These are phyloP conservation scores for Thrips palmi DNA, from an alignment of 1,140 invertebrate genomes.

Conservation along the genomic window DNA sequence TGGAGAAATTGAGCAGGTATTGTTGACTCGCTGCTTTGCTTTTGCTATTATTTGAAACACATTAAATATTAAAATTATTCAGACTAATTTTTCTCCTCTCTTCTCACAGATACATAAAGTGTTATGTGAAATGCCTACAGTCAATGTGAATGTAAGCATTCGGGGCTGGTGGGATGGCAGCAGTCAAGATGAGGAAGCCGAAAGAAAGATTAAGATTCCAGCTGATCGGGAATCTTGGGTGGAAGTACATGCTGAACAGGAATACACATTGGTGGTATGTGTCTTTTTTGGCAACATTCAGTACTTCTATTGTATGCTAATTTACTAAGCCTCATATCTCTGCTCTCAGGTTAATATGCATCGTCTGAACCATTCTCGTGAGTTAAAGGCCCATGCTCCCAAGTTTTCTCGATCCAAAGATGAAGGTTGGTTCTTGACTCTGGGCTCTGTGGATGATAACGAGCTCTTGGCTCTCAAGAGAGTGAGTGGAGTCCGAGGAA, in stretches of 20 bases:
- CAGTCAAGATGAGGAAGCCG: slow-evolving; percentile 21
- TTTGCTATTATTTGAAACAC: slow-evolving; percentile 5
- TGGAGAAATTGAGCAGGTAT: slow-evolving; percentile 19
- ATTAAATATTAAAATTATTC: slow-evolving; percentile 2
- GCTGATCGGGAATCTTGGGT: slow-evolving; percentile 28
- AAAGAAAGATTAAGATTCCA: slow-evolving; percentile 17
- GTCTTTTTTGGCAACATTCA: too few species aligned
- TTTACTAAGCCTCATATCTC: too few species aligned
- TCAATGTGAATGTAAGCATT: slow-evolving; percentile 33
- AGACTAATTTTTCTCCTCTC: slow-evolving; percentile 1
- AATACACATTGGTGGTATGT: slow-evolving; percentile 53
- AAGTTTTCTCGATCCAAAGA: slow-evolving; percentile 84
- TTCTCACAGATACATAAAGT: slow-evolving; percentile 28
- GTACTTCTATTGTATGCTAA: too few species aligned
- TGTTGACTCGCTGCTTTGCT: too few species aligned
- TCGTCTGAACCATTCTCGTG: slow-evolving; percentile 24
- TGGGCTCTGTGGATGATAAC: slow-evolving; percentile 48
- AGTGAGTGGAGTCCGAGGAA: slow-evolving; percentile 26
- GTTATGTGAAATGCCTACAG: slow-evolving; percentile 38
- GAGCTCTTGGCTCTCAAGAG: slow-evolving; percentile 83
- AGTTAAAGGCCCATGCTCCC: slow-evolving; percentile 50
- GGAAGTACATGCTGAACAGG: slow-evolving; percentile 42
- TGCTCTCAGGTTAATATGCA: slow-evolving; percentile 25
- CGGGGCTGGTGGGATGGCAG: slow-evolving; percentile 30
- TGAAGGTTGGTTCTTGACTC: slow-evolving; percentile 84